Conservation (phyloP, 1,140 invertebrate genomes). For the Mactra quadrangularis region DNA sequence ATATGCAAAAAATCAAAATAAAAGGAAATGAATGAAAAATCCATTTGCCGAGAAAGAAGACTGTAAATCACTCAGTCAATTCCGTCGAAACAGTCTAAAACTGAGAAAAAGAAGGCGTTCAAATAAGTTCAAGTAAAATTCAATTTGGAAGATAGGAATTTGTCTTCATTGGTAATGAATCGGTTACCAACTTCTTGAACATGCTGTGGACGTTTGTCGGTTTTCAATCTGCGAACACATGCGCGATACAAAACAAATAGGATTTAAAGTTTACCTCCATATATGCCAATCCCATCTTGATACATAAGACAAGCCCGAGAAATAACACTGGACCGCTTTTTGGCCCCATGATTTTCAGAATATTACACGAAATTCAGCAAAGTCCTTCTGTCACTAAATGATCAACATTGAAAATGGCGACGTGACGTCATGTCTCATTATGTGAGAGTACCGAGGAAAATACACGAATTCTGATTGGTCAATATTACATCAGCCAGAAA, state of each 20-base stretch:
- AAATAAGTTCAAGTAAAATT: too few relatives aligned
- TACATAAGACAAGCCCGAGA: conserved; percentile 55
- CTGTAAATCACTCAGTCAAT: too few relatives aligned
- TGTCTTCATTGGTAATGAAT: too few relatives aligned
- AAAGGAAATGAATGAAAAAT: too few relatives aligned
- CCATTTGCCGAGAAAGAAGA: too few relatives aligned
- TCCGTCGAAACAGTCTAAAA: too few relatives aligned
- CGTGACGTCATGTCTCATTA: conserved; percentile 64
- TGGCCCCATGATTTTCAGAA: conserved; percentile 62
- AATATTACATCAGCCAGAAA: neutral
- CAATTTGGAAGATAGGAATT: too few relatives aligned
- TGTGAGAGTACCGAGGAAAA: conserved; percentile 19
- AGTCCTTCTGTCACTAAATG: conserved; percentile 19
- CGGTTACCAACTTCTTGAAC: too few relatives aligned
- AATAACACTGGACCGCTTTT: conserved; percentile 63
- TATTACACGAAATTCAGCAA: conserved; percentile 28
- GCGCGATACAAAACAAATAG: conserved; percentile 17
- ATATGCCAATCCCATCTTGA: conserved; percentile 69
- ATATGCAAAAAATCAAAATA: too few relatives aligned
- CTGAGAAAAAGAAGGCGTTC: too few relatives aligned
- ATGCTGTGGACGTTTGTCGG: too few relatives aligned
- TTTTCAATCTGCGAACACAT: too few relatives aligned
- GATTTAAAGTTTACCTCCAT: conserved; percentile 64
- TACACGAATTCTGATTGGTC: conserved; percentile 56
- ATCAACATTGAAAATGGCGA: conserved; percentile 51